A percentile compares a stretch with the other conserved stretches of the same genome.
These are phyloP conservation scores for Tychaedon coryphoeus DNA, from an alignment of 2,113 vertebrate genomes.

Conservation along the genomic window DNA sequence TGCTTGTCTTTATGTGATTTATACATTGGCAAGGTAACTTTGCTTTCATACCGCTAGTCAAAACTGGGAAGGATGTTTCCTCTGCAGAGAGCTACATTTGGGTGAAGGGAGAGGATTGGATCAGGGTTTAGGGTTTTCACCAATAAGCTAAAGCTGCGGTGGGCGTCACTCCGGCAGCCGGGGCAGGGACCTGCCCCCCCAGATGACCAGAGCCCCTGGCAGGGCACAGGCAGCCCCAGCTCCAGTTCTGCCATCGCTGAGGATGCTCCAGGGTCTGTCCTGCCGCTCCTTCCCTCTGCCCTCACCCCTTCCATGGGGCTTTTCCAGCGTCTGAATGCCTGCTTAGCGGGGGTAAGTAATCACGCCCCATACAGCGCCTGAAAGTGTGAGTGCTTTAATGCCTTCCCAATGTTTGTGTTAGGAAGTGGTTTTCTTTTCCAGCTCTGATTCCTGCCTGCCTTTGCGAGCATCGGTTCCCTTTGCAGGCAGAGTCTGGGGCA, in stretches of 20 bases:
- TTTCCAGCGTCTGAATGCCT: neutral
- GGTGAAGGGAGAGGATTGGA: constrained; percentile 79
- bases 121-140: constrained; percentile 75
- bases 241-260: neutral
- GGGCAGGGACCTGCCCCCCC: constrained; percentile 44
- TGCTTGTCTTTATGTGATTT: neutral
- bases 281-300: neutral
- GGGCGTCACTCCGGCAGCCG: constrained; percentile 69
- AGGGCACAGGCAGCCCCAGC: neutral
- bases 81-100: constrained; percentile 78
- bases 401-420: neutral
- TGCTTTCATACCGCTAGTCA: constrained; percentile 23
- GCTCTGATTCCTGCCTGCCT: neutral
- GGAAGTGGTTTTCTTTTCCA: neutral
- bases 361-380: neutral
- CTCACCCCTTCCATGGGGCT: neutral
- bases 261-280: neutral
- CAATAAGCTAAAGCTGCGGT: constrained; percentile 74
- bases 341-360: constrained; percentile 36
- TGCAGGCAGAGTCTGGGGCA: neutral
- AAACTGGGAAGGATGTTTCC: constrained; percentile 68
- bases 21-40: neutral
- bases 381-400: neutral
- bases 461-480: neutral
- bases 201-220: constrained; percentile 56